Evolutionary conservation across 2,888 invertebrate genomes (phyloP).

Genomic region (Andrena camellia): DNA sequence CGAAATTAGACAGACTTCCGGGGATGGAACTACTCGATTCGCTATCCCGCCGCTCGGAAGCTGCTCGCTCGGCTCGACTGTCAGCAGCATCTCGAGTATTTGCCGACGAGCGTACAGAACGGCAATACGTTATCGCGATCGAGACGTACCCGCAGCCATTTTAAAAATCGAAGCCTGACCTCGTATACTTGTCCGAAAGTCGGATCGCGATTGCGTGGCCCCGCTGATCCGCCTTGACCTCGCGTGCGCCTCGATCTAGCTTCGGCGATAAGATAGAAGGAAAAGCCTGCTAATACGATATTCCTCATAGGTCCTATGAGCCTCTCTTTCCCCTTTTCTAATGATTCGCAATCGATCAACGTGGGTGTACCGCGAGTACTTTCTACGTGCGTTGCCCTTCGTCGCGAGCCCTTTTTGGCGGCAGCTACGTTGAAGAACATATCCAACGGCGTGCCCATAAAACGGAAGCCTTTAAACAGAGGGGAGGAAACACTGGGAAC

Average conservation of each 20-base stretch:
- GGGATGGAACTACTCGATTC: conserved; percentile 13
- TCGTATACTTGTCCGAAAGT: conserved; percentile 42
- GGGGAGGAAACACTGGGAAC: background rate
- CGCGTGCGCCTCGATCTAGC: conserved; percentile 70
- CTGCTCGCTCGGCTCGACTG: background rate
- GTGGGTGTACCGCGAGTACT: no score
- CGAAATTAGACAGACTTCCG: conserved; percentile 46
- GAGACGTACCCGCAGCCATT: conserved; percentile 49
- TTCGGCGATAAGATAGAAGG: conserved; percentile 72
- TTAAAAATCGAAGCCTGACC: conserved; percentile 56
- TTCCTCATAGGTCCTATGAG: no score
- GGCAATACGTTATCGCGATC: conserved; percentile 75
- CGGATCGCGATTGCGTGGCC: conserved; percentile 70
- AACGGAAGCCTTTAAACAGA: conserved; percentile 8
- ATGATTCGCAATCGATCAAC: no score
- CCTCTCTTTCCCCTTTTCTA: no score
- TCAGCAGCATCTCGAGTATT: no score
- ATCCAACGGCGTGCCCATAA: conserved; percentile 22
- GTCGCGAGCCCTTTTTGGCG: no score
- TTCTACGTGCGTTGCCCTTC: no score
- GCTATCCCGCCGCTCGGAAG: background rate
- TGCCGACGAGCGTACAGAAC: conserved; percentile 66
- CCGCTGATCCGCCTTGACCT: conserved; percentile 79
- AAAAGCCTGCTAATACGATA: conserved; percentile 43
- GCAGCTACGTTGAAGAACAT: background rate